phyloP scores from a whole-genome alignment of 2,797 vertebrate genomes.

The Salmo trutta region DNA sequence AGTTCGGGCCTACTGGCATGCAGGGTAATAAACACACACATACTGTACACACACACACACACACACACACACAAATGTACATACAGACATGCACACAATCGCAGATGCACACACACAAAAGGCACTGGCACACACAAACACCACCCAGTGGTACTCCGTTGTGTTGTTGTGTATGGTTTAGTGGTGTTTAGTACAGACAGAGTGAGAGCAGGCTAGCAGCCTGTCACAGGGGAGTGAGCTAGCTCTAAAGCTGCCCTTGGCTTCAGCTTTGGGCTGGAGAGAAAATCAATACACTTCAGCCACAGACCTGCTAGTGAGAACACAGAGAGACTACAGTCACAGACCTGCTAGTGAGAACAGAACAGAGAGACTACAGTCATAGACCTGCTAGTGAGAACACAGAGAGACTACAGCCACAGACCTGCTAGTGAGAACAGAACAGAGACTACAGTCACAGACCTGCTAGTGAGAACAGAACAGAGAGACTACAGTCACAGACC shows the following conservation, averaged over 20 bases:
- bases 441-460: no score
- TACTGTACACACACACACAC: no score
- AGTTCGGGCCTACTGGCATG: conserved; percentile 96
- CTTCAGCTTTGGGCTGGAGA: conserved; percentile 68
- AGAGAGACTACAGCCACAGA: no score
- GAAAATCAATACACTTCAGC: conserved; percentile 63
- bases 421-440: no score
- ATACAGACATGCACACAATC: no score
- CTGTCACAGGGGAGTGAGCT: conserved; percentile 66
- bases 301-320: no score
- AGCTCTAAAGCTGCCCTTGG: conserved; percentile 74
- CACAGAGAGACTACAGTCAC: background rate
- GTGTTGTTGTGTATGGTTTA: conserved; percentile 61
- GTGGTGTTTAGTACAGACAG: background rate
- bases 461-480: no score
- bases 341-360: background rate
- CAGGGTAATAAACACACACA: conserved; percentile 79
- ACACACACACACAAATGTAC: no score
- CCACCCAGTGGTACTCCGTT: conserved; percentile 43
- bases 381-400: background rate
- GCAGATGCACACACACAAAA: no score
- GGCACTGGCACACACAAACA: background rate
- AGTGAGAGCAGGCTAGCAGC: conserved; percentile 56
- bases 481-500: no score
- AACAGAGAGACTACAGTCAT: background rate